Conservation (phyloP, 92 coral and sea anemone genomes). For the Micromussa lordhowensis region DNA sequence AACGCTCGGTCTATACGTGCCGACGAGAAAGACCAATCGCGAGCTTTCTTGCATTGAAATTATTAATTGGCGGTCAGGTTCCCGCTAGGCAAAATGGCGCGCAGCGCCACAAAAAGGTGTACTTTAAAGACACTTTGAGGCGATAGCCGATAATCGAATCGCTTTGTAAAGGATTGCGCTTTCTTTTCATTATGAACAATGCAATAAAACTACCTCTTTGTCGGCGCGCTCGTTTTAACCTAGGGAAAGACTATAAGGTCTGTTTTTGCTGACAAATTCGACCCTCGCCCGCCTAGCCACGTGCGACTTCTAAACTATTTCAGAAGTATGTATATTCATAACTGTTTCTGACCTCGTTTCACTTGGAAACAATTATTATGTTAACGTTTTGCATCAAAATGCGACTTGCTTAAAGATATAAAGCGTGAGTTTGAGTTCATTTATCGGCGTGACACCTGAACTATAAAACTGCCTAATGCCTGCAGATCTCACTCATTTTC, state of each 20-base stretch:
- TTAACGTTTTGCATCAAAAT: not conserved
- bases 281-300: not conserved
- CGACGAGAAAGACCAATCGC: conserved; percentile 50
- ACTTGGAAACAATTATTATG: not conserved
- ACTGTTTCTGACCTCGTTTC: not conserved
- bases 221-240: conserved; percentile 4
- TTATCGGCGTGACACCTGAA: not conserved
- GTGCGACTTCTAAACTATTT: not conserved
- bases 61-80: conserved; percentile 54
- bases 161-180: conserved; percentile 24
- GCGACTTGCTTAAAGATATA: not conserved
- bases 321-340: not conserved
- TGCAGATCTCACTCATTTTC: too few relatives aligned
- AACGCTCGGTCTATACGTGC: conserved; percentile 26
- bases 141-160: conserved; percentile 36
- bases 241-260: not conserved
- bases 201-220: conserved; percentile 16
- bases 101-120: conserved; percentile 20
- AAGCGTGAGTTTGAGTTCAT: not conserved
- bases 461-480: too few relatives aligned
- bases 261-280: not conserved
- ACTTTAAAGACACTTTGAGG: not conserved
- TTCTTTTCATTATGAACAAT: not conserved
- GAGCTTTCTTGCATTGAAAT: conserved; percentile 46
- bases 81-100: conserved; percentile 45